Evolutionary conservation across 2,888 invertebrate genomes (phyloP).

Genomic region (Melanostoma scalare): DNA sequence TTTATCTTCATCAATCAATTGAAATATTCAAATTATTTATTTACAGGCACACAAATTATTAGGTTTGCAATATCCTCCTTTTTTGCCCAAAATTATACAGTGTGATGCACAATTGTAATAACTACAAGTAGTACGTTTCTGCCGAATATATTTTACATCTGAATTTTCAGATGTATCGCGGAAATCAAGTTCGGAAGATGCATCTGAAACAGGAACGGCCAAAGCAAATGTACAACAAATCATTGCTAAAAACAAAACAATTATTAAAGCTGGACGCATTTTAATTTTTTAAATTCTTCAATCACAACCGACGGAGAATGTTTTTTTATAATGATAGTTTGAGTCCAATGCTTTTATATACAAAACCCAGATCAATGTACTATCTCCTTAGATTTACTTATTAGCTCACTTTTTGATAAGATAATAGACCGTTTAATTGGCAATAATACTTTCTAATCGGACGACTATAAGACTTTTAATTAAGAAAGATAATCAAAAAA

Average conservation of each 20-base stretch:
- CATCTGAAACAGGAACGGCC: slow-evolving; percentile 22
- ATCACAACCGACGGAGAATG: background rate
- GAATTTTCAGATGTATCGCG: background rate
- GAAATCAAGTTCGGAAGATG: slow-evolving; percentile 21
- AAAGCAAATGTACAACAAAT: slow-evolving; percentile 43
- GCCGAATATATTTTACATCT: slow-evolving; percentile 70
- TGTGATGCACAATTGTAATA: slow-evolving; percentile 81
- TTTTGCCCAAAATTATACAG: slow-evolving; percentile 78
- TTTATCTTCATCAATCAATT: no score
- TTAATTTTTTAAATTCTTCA: background rate
- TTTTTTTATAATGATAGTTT: no score
- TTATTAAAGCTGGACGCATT: slow-evolving; percentile 46
- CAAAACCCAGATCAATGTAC: no score
- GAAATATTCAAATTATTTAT: background rate
- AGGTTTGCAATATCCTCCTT: slow-evolving; percentile 80
- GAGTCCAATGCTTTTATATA: no score
- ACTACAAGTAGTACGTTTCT: slow-evolving; percentile 82
- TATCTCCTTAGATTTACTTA: no score
- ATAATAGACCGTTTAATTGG: no score
- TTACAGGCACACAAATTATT: background rate
- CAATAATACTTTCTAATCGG: no score
- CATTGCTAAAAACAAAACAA: slow-evolving; percentile 54
- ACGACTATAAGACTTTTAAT: no score
- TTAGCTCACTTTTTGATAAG: no score
- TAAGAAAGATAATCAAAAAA: no score